Evolutionary conservation across 2,113 vertebrate genomes (phyloP).

Genomic region (Seriola aureovittata): DNA sequence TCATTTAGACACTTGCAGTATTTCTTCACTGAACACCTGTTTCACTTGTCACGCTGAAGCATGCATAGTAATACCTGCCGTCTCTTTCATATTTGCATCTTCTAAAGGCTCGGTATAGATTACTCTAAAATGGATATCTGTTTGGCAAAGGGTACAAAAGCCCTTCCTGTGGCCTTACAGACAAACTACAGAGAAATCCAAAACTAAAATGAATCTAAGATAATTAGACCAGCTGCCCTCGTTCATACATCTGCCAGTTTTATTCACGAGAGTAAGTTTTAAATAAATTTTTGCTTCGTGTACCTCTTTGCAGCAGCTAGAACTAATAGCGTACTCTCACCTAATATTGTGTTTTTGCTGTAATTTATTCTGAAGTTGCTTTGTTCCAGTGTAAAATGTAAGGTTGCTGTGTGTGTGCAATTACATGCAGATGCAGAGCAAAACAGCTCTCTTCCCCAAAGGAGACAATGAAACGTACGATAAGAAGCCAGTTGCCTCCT

Average conservation of each 20-base stretch:
- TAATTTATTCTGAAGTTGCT: slow-evolving; percentile 54
- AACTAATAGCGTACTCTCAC: slow-evolving; percentile 42
- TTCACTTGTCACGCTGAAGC: slow-evolving; percentile 16
- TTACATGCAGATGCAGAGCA: slow-evolving; percentile 71
- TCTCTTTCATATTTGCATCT: not conserved
- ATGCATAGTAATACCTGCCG: not conserved
- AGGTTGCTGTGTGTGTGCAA: slow-evolving; percentile 25
- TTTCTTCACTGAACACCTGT: slow-evolving; percentile 32
- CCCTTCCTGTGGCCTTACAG: not conserved
- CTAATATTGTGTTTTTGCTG: slow-evolving; percentile 27
- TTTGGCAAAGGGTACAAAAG: not conserved
- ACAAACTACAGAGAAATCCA: not conserved
- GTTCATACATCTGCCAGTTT: slow-evolving; percentile 20
- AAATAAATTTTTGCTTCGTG: slow-evolving; percentile 33
- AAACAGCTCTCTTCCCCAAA: slow-evolving; percentile 49
- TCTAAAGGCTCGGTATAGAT: not conserved
- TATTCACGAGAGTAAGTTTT: slow-evolving; percentile 42
- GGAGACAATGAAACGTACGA: slow-evolving; percentile 69
- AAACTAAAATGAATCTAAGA: slow-evolving; percentile 17
- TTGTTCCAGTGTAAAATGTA: slow-evolving; percentile 45
- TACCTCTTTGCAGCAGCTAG: not conserved
- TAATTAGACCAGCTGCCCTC: slow-evolving; percentile 16
- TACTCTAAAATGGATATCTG: not conserved
- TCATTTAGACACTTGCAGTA: slow-evolving; percentile 3
- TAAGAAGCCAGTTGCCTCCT: slow-evolving; percentile 65